Percentiles rank a stretch among this genome's conserved stretches.
phyloP scores from a whole-genome alignment of 1,140 invertebrate genomes.

The Penaeus vannamei region DNA sequence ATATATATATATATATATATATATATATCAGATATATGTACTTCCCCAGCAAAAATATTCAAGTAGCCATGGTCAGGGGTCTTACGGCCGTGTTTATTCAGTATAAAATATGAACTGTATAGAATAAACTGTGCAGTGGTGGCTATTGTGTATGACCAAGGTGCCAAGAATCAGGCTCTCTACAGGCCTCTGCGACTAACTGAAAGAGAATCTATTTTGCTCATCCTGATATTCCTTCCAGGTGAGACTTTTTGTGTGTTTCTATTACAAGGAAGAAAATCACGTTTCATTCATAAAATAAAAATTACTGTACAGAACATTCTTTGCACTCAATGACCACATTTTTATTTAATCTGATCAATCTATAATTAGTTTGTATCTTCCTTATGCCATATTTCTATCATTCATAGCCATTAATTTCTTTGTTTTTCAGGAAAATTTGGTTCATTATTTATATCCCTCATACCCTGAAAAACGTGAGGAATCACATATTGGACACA shows the following conservation, averaged over 20 bases:
- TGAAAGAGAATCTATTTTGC: background rate
- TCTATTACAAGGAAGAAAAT: no score
- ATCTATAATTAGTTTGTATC: no score
- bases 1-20: no score
- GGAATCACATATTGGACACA: constrained; percentile 37
- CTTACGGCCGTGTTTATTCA: background rate
- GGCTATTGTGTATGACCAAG: constrained; percentile 2
- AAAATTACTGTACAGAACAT: no score
- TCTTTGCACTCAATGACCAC: no score
- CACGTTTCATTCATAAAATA: no score
- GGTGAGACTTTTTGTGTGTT: constrained; percentile 9
- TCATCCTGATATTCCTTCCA: background rate
- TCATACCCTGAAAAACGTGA: constrained; percentile 36
- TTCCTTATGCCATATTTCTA: no score
- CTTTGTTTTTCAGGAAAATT: constrained; percentile 25
- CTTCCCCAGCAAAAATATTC: background rate
- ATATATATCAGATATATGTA: no score
- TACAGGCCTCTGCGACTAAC: background rate
- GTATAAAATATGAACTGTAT: no score
- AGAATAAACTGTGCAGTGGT: background rate
- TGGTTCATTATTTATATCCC: constrained; percentile 12
- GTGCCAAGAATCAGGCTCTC: background rate
- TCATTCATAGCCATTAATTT: no score
- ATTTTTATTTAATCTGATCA: no score
- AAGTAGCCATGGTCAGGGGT: background rate